phyloP scores from a whole-genome alignment of 2,797 vertebrate genomes.

The Sebastes dallii region DNA sequence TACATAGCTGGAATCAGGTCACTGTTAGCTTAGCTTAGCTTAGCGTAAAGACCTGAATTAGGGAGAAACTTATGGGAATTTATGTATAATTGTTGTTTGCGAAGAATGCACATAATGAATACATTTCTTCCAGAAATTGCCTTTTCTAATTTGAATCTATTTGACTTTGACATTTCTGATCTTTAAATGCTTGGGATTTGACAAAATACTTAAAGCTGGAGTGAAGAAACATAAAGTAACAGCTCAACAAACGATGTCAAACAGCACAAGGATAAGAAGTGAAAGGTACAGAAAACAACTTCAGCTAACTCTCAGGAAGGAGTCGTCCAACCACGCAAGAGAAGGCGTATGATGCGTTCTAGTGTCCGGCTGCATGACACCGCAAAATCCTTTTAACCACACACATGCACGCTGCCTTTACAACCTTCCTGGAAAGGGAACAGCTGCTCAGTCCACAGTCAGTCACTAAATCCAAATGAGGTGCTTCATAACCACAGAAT shows the following conservation, averaged over 20 bases:
- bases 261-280: not conserved
- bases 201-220: not conserved
- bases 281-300: not conserved
- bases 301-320: not conserved
- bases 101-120: not conserved
- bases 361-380: not conserved
- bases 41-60: too few species aligned
- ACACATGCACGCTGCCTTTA: not conserved
- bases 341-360: not conserved
- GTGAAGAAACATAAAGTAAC: not conserved
- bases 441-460: not conserved
- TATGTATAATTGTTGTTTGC: not conserved
- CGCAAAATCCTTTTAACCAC: not conserved
- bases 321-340: not conserved
- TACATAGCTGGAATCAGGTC: too few species aligned
- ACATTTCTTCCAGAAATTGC: not conserved
- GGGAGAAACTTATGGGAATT: too few species aligned
- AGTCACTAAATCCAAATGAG: constrained; percentile 6
- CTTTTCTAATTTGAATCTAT: too few species aligned
- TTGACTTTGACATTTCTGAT: not conserved
- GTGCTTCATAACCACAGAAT: constrained; percentile 15
- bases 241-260: not conserved
- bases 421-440: not conserved
- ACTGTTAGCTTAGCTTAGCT: too few species aligned
- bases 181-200: not conserved